Conservation (phyloP, 2,888 invertebrate genomes). For the Hypomecis atomaria region DNA sequence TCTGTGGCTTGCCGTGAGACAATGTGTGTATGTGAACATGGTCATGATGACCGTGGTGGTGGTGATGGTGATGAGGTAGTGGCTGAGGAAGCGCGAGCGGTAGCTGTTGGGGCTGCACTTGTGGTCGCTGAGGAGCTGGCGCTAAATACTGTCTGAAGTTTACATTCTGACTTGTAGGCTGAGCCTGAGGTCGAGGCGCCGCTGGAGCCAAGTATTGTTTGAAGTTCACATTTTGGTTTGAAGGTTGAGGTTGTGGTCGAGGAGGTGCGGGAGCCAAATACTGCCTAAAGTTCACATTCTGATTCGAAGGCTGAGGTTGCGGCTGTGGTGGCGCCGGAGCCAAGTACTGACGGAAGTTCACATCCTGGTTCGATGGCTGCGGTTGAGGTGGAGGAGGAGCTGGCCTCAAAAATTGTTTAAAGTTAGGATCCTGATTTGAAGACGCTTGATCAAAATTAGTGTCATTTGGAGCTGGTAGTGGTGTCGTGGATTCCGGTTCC, state of each 20-base stretch:
- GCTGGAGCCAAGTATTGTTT: constrained; percentile 26
- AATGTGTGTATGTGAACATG: constrained; percentile 44
- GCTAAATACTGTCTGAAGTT: constrained; percentile 36
- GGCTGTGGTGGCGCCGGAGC: constrained; percentile 35
- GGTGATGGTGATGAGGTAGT: constrained; percentile 30
- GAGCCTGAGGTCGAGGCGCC: constrained; percentile 34
- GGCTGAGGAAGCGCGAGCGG: constrained; percentile 37
- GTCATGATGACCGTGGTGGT: constrained; percentile 36
- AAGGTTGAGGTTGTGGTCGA: constrained; percentile 29
- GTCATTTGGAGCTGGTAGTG: constrained; percentile 65
- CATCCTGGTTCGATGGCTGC: constrained; percentile 61
- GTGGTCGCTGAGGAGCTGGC: constrained; percentile 18
- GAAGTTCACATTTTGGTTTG: constrained; percentile 38
- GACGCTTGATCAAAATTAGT: constrained; percentile 69
- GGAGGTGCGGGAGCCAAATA: constrained; percentile 55
- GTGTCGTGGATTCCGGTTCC: constrained; percentile 63
- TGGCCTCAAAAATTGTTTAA: constrained; percentile 31
- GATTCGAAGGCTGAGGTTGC: constrained; percentile 60
- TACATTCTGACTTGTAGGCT: constrained; percentile 34
- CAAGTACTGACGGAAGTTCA: constrained; percentile 33
- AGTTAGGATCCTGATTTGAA: constrained; percentile 53
- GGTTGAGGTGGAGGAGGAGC: constrained; percentile 38
- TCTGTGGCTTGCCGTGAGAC: constrained; percentile 55
- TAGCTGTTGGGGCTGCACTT: constrained; percentile 26
- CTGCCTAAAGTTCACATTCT: constrained; percentile 66